Evolutionary conservation across 2,888 invertebrate genomes (phyloP), one percentile per base, ranked within the genome.

Genomic region (Tanypteryx hageni): DNA sequence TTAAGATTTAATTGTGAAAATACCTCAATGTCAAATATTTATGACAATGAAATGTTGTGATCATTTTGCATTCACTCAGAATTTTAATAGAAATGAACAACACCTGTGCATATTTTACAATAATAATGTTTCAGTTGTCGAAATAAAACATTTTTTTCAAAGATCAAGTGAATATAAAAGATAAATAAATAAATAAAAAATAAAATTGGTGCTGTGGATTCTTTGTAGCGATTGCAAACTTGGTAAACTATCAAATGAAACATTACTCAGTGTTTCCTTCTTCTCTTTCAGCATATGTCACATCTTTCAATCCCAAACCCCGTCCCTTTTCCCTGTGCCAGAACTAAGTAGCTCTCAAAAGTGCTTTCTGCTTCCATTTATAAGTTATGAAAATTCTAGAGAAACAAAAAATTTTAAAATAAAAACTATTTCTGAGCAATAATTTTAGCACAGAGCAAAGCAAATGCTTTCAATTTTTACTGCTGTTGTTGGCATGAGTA

Each of bases 241-340:
- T 76, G 27, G 76, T 27, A 5, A 27, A 76, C 11, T 27, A 22
- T 57, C 57, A 31, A 44, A 85, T 57, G n/a, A 22, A 81, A 58
- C 68, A 68, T 85, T 93, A 92, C 58, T 81, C 56, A 89, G 5
- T 93, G 93, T 93, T 94, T 93, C 93, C 93, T 95, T 95, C 94
- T 95, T 96, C 86, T 83, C 92, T 93, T 96, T 95, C 96, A 96
- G 96, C 96, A 95, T 95, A 61, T 61, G 9, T 95, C 95, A 95
- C 95, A 95, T 95, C 96, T 95, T 96, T 96, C 95, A 96, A 96
- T 95, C 95, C 96, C 94, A 96, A 96, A 95, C 96, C 96, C 94
- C 95, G 96, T 95, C 96, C 96, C 93, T 96, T 96, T 94, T 96
- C 96, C 95, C 95, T 92, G 96, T 94, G 95, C 95, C 56, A 89